These are phyloP conservation scores for Sialia sialis DNA, from an alignment of 2,113 vertebrate genomes.

Conservation along the genomic window DNA sequence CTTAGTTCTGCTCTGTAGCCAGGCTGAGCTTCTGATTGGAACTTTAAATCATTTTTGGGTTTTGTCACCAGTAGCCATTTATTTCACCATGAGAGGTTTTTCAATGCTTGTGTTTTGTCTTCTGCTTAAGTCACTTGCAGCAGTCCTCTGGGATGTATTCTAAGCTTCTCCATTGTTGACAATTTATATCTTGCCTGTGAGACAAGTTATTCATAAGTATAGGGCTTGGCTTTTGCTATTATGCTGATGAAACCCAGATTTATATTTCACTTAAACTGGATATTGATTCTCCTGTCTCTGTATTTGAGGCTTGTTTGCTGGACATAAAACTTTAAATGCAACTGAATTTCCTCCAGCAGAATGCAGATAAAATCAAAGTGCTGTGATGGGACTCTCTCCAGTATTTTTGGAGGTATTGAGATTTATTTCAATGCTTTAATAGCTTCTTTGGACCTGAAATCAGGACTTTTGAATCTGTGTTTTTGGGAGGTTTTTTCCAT, in stretches of 20 bases:
- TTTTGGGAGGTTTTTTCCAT: too few species aligned
- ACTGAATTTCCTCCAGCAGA: constrained; percentile 43
- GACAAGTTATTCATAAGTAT: constrained; percentile 47
- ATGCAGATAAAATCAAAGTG: constrained; percentile 24
- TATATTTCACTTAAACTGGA: constrained; percentile 58
- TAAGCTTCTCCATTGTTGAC: not conserved
- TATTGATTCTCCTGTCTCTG: constrained; percentile 60
- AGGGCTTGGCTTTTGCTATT: constrained; percentile 45
- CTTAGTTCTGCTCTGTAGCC: not conserved
- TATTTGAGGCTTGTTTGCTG: constrained; percentile 42
- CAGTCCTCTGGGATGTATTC: not conserved
- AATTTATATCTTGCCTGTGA: constrained; percentile 38
- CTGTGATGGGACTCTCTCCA: not conserved
- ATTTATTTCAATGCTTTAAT: not conserved
- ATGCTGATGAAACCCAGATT: constrained; percentile 54
- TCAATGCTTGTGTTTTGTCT: not conserved
- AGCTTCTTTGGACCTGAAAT: not conserved
- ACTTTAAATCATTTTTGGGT: not conserved
- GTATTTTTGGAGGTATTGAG: not conserved
- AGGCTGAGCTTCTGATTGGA: not conserved
- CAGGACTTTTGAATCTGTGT: not conserved
- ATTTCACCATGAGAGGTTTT: not conserved
- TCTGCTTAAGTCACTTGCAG: not conserved
- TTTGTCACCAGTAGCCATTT: not conserved
- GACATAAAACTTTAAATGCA: constrained; percentile 54